phyloP scores from a whole-genome alignment of 2,113 vertebrate species.

The Alosa alosa region DNA sequence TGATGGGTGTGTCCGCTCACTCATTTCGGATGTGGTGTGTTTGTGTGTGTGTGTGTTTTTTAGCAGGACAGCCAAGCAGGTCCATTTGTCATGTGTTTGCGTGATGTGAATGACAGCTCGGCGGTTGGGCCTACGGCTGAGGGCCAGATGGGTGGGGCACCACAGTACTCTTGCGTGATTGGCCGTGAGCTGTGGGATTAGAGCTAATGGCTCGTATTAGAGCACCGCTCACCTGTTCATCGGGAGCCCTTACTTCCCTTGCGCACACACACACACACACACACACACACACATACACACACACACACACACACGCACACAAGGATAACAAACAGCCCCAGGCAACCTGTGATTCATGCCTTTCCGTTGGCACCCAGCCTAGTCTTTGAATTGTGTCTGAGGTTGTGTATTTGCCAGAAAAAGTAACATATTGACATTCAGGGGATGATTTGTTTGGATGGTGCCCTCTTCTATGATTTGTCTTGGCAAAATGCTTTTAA shows the following conservation, averaged over 20 bases:
- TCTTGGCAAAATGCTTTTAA: background rate
- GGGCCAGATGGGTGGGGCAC: background rate
- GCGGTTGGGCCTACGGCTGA: background rate
- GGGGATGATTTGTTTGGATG: slow-evolving; percentile 21
- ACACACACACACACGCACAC: slow-evolving; percentile 25
- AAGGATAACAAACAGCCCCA: slow-evolving; percentile 51
- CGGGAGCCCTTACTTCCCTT: slow-evolving; percentile 59
- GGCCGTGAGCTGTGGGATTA: slow-evolving; percentile 44
- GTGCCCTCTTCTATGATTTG: background rate
- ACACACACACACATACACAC: slow-evolving; percentile 39
- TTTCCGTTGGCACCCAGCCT: slow-evolving; percentile 61
- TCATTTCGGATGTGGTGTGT: background rate
- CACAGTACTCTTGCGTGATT: slow-evolving; percentile 30
- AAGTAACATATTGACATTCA: slow-evolving; percentile 26
- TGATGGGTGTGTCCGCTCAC: background rate
- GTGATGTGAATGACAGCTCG: slow-evolving; percentile 8
- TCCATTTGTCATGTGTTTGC: slow-evolving; percentile 7
- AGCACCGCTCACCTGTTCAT: slow-evolving; percentile 57
- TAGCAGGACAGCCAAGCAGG: background rate
- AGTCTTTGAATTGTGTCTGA: slow-evolving; percentile 73
- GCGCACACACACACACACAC: slow-evolving; percentile 34
- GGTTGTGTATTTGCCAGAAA: slow-evolving; percentile 58
- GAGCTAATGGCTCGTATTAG: slow-evolving; percentile 30
- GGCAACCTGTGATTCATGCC: slow-evolving; percentile 39
- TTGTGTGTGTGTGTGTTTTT: background rate